These are phyloP conservation scores for Steinernema feltiae DNA, from an alignment of 1,140 invertebrate genomes.

Conservation along the genomic window DNA sequence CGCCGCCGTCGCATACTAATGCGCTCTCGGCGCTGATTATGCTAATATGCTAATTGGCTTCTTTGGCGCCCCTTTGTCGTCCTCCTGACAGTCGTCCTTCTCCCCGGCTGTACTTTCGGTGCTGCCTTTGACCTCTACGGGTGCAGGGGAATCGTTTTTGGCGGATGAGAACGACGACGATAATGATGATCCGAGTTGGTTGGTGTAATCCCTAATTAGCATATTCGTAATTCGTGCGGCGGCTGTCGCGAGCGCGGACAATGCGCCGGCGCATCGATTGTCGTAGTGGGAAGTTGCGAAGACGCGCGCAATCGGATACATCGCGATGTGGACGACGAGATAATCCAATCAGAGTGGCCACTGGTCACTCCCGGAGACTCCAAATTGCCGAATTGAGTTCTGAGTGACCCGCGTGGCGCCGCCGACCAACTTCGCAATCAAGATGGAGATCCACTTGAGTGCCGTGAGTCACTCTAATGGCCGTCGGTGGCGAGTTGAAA, in stretches of 20 bases:
- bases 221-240: neutral
- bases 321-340: neutral
- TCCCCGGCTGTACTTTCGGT: no score
- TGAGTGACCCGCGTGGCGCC: neutral
- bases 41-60: neutral
- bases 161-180: neutral
- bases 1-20: neutral
- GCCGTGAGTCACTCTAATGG: neutral
- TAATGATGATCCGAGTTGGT: no score
- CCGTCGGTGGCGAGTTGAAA: neutral
- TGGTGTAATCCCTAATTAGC: neutral
- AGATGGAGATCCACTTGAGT: neutral
- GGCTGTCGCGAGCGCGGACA: neutral
- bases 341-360: constrained; percentile 4
- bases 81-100: neutral
- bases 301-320: constrained; percentile 5
- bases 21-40: no score
- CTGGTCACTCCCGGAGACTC: neutral
- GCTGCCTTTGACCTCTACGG: no score
- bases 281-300: neutral
- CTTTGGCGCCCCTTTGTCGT: neutral
- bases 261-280: neutral
- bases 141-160: no score
- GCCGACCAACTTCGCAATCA: neutral
- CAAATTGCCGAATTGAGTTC: constrained; percentile 10